A percentile compares a stretch with the other conserved stretches of the same genome.
Conservation (phyloP, 30 jellyfish, hydroid and myxozoan genomes). For the Turritopsis rubra region DNA sequence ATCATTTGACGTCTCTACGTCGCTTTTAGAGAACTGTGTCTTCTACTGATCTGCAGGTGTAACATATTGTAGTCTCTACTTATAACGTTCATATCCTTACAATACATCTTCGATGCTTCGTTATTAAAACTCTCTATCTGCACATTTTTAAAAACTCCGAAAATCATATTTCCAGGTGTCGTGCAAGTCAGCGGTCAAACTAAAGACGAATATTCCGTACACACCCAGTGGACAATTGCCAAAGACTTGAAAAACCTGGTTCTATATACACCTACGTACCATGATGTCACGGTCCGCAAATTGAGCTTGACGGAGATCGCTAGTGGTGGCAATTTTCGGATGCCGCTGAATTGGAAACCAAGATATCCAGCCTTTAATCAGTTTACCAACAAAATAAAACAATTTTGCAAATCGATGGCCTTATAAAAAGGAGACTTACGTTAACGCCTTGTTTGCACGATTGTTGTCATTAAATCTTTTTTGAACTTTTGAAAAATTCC, state of each 20-base stretch:
- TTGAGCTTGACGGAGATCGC: neutral
- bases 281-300: neutral
- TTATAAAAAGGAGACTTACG: neutral
- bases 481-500: no score
- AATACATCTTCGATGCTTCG: no score
- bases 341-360: neutral
- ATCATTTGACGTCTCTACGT: no score
- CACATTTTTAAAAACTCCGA: no score
- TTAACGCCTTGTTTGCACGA: no score
- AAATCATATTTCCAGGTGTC: neutral
- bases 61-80: no score
- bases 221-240: conserved; percentile 11
- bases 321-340: neutral
- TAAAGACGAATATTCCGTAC: neutral
- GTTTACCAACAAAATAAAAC: neutral
- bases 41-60: no score
- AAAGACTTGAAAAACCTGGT: neutral
- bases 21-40: no score
- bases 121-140: no score
- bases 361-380: neutral
- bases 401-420: neutral
- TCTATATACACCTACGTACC: neutral
- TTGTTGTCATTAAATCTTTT: no score
- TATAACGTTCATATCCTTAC: no score
- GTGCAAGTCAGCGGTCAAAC: neutral